phyloP scores from a whole-genome alignment of 2,113 vertebrate genomes.

The Neomonachus schauinslandi region DNA sequence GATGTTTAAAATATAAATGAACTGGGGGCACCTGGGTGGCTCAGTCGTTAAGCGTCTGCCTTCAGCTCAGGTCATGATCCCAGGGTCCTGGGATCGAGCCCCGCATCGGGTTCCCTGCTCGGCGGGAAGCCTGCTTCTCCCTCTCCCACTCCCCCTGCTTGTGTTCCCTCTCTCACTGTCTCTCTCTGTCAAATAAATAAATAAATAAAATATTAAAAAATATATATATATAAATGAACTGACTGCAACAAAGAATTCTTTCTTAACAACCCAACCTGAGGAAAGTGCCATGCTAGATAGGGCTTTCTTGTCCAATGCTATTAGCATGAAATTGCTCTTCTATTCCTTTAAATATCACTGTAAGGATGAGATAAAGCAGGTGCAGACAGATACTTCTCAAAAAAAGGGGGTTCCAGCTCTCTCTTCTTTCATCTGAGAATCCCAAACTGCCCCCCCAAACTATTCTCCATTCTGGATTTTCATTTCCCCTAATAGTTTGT shows the following conservation, averaged over 20 bases:
- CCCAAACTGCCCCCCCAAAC: neutral
- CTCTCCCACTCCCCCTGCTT: too few relatives aligned
- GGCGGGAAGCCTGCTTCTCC: too few relatives aligned
- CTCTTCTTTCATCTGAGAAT: neutral
- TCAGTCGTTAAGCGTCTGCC: too few relatives aligned
- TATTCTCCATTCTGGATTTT: neutral
- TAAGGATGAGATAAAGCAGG: neutral
- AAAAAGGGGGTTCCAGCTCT: neutral
- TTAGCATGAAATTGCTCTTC: neutral
- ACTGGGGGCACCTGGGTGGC: neutral
- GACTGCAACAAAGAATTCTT: neutral
- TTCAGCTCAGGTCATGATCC: too few relatives aligned
- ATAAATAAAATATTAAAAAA: too few relatives aligned
- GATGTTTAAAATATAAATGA: slow-evolving; percentile 70
- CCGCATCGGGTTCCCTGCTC: too few relatives aligned
- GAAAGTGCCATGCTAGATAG: neutral
- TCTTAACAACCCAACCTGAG: neutral
- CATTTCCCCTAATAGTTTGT: neutral
- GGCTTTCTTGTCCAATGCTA: neutral
- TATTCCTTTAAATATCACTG: neutral
- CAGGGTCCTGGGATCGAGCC: too few relatives aligned
- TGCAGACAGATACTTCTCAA: neutral
- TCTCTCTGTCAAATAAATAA: too few relatives aligned
- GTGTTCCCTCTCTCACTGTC: too few relatives aligned
- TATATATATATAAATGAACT: slow-evolving; percentile 53